Evolutionary conservation across 1,140 invertebrate species (phyloP).

Genomic region (Plodia interpunctella): DNA sequence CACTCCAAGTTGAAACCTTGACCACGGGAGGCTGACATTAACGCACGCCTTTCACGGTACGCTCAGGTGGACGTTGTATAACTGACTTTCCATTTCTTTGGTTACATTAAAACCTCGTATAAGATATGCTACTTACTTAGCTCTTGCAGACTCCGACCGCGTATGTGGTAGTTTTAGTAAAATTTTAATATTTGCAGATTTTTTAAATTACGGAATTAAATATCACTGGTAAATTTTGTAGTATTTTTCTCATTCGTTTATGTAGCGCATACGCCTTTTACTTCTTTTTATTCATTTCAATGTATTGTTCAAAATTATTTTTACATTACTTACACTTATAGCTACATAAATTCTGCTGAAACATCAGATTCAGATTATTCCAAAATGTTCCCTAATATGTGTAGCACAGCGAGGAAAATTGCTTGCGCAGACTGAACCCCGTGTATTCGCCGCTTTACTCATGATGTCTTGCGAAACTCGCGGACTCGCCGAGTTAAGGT

Average conservation of each 20-base stretch:
- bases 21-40: slow-evolving; percentile 71
- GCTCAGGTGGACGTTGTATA: slow-evolving; percentile 69
- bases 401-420: background rate
- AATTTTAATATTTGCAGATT: background rate
- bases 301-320: no score
- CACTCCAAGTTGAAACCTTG: slow-evolving; percentile 64
- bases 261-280: no score
- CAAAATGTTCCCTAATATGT: background rate
- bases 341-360: no score
- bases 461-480: slow-evolving; percentile 50
- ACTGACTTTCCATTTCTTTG: slow-evolving; percentile 71
- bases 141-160: no score
- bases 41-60: slow-evolving; percentile 67
- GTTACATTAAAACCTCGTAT: slow-evolving; percentile 18
- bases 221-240: no score
- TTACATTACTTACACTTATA: no score
- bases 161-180: background rate
- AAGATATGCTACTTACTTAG: background rate
- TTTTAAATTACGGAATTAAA: no score
- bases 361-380: background rate
- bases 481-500: slow-evolving; percentile 65
- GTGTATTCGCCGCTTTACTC: slow-evolving; percentile 27
- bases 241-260: no score
- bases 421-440: background rate
- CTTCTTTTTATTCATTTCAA: no score